Base-by-base conservation (phyloP, 2,113 vertebrate species). In the Manacus vitellinus region DNA sequence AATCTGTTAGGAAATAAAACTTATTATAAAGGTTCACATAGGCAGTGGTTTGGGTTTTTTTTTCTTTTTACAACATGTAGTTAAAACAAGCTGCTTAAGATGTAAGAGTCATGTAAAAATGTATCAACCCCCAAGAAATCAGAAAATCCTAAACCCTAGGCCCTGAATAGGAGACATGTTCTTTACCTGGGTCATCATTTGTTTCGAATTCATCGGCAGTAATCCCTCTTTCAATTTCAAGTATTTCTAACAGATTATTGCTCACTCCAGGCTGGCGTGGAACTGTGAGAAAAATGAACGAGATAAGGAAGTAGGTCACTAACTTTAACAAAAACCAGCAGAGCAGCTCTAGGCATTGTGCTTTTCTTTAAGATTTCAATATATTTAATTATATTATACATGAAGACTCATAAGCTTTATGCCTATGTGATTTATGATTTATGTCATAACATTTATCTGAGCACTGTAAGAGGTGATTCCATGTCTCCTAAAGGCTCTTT, bases 211-310 rank as follows among this genome's bases (percentile, higher is more conserved):
- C 97, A 12, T 99, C 99, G 0, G 99, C 99, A 2, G 99, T 99
- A 97, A 99, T 98, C 67, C 99, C 99, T 90, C 98, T 97, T 98
- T 99, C 99, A 78, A 99, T 99, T 97, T 99, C 99, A 94, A 99
- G 98, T 95, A 98, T 96, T 93, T 98, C 99, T 73, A 99, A 98
- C 55, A 99, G 97, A 58, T 98, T 97, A 24, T 99, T 99, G 97
- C 98, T 99, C 35, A 97, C 97, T 81, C 98, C 98, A 15, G 98
- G 98, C 92, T 99, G 99, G 46, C 99, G 98, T 25, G 99, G 99
- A 97, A 99, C 99, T 99, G 96, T 30, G 91, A 97, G 89, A 78
- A 87, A 72, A 68, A 88, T 54, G 24, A 95, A 47, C 31, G 58
- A 83, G 76, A 86, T 75, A 49, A 80, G n/a, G 54, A n/a, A 85